Evolutionary conservation across 2,797 vertebrate genomes (phyloP).

Genomic region (Chelon labrosus): DNA sequence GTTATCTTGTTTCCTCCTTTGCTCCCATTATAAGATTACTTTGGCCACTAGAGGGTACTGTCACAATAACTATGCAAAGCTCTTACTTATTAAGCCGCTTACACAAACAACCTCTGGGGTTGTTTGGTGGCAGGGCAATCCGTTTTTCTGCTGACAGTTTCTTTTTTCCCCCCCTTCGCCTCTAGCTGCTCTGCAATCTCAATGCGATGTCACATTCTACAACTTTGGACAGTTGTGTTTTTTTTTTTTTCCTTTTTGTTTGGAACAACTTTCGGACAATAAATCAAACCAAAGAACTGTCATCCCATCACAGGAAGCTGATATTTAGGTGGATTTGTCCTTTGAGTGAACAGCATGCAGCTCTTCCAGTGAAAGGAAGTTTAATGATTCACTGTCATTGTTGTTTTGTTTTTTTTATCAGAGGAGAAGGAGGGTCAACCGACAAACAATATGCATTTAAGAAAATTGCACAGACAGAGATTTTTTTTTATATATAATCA

Average conservation of each 20-base stretch:
- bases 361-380: constrained; percentile 35
- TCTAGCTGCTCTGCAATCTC: background rate
- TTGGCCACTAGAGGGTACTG: constrained; percentile 4
- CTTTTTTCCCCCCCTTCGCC: background rate
- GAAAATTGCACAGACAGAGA: background rate
- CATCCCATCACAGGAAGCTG: background rate
- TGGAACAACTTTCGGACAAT: background rate
- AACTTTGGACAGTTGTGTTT: background rate
- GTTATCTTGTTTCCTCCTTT: background rate
- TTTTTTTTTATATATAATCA: background rate
- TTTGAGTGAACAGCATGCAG: constrained; percentile 15
- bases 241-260: no score
- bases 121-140: background rate
- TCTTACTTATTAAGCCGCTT: background rate
- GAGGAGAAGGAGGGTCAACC: constrained; percentile 2
- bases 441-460: background rate
- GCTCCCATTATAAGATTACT: background rate
- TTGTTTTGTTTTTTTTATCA: constrained; percentile 9
- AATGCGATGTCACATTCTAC: background rate
- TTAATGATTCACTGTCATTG: constrained; percentile 32
- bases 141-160: background rate
- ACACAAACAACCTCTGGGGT: background rate
- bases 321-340: background rate
- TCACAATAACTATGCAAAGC: background rate
- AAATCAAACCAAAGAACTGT: background rate